These are phyloP conservation scores for Clostera curtula DNA, from an alignment of 2,888 invertebrate genomes.

Conservation along the genomic window DNA sequence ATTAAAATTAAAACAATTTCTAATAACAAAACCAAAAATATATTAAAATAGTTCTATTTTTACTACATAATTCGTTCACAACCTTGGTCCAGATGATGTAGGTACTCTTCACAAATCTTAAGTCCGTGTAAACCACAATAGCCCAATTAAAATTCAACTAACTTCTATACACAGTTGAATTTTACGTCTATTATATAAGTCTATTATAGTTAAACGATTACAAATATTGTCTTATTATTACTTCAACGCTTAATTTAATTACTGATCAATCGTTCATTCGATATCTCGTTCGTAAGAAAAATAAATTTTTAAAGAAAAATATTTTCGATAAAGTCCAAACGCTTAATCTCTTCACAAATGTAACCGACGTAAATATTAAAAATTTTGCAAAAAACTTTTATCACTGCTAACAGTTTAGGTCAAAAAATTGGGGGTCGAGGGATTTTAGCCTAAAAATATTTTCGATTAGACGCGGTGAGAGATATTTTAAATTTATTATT, in stretches of 20 bases:
- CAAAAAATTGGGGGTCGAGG: conserved; percentile 57
- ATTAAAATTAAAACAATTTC: conserved; percentile 7
- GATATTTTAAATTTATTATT: conserved; percentile 26
- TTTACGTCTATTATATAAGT: conserved; percentile 46
- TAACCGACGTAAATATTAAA: conserved; percentile 73
- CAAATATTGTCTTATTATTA: conserved; percentile 45
- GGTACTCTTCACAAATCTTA: conserved; percentile 36
- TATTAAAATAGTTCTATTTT: conserved; percentile 13
- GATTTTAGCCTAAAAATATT: conserved; percentile 67
- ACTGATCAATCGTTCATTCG: conserved; percentile 48
- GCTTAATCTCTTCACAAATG: conserved; percentile 63
- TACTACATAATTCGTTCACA: conserved; percentile 23
- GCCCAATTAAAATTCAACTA: conserved; percentile 34
- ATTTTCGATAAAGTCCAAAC: conserved; percentile 67
- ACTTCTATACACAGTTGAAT: conserved; percentile 27
- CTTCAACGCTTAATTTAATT: conserved; percentile 50
- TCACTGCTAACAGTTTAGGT: conserved; percentile 58
- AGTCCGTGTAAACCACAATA: conserved; percentile 39
- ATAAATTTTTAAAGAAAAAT: conserved; percentile 61
- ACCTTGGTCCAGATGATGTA: conserved; percentile 48
- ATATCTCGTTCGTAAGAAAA: conserved; percentile 50
- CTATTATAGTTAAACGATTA: conserved; percentile 31
- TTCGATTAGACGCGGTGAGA: conserved; percentile 63
- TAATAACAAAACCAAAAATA: conserved; percentile 1
- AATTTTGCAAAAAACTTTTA: conserved; percentile 67